Evolutionary conservation across 2,797 vertebrate genomes (phyloP), one percentile per base, ranked within the genome.

Genomic region (Xenops minutus): DNA sequence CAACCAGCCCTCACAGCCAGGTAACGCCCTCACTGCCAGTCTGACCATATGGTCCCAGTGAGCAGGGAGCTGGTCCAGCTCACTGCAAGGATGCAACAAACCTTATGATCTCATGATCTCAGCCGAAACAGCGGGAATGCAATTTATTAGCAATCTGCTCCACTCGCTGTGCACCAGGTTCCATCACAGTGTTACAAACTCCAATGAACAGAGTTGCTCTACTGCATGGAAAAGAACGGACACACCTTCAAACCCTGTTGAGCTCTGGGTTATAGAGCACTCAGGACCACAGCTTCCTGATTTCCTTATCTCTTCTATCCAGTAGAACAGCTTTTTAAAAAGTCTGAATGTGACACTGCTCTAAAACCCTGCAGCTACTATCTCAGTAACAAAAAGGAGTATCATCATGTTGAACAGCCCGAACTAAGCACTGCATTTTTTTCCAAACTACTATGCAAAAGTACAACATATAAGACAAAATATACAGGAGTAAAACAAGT

Each of bases 111-210:
- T 59, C 34, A 37, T 34, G n/a, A 89, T 51, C 66, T 85, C 80
- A 62, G 88, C 69, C n/a, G 12, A 18, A 94, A 76, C 76, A 76
- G 43, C 18, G 41, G 72, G 88, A 86, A 82, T 8, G 36, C 58
- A 44, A 67, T 84, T 92, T 81, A 62, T 85, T n/a, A 88, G 71
- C 80, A 94, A 74, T 49, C 88, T 94, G 92, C 68, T 91, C 52
- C 39, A 29, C 56, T 79, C 23, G 0, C 9, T 10, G 7, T 32
- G 63, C 84, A 77, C n/a, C 20, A 2, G 6, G 63, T 59, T 29
- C 79, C 44, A 79, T 3, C 2, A 3, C 67, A 62, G 30, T 5
- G 58, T 43, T 55, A 84, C 19, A 44, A 84, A 84, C 49, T 20
- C 46, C 34, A 69, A 3, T 10, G 13, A 75, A 39, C 0, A 39